phyloP scores from a whole-genome alignment of 2,888 invertebrate species.

The Falcaria lacertinaria region DNA sequence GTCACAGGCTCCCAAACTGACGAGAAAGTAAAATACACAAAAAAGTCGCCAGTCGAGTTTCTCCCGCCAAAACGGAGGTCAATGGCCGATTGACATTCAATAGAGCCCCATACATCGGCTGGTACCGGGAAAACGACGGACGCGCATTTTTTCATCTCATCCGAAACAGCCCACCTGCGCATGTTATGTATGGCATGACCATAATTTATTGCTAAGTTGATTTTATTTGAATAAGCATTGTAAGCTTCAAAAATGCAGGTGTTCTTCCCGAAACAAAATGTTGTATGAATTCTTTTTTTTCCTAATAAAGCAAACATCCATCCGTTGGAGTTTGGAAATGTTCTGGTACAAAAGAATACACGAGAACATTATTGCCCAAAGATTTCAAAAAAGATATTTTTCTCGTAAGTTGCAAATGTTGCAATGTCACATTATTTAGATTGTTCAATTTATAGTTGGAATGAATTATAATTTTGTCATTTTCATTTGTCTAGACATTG shows the following conservation, averaged over 20 bases:
- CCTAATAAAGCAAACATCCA: too few relatives aligned
- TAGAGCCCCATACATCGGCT: conserved; percentile 38
- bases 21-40: conserved; percentile 77
- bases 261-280: too few relatives aligned
- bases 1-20: conserved; percentile 15
- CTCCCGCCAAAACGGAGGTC: conserved; percentile 75
- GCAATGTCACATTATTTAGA: too few relatives aligned
- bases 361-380: too few relatives aligned
- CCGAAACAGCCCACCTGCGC: conserved; percentile 18
- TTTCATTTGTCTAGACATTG: too few relatives aligned
- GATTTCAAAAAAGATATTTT: too few relatives aligned
- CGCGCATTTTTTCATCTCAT: conserved; percentile 16
- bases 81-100: conserved; percentile 74
- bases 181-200: conserved; percentile 13
- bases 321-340: too few relatives aligned
- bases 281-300: too few relatives aligned
- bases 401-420: too few relatives aligned
- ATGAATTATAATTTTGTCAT: too few relatives aligned
- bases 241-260: neutral
- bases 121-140: conserved; percentile 19
- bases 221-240: neutral
- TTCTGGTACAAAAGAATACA: too few relatives aligned
- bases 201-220: neutral
- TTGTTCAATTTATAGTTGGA: too few relatives aligned
- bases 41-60: conserved; percentile 67